Conservation (phyloP, 2,888 invertebrate species). For the Watsonalla binaria region DNA sequence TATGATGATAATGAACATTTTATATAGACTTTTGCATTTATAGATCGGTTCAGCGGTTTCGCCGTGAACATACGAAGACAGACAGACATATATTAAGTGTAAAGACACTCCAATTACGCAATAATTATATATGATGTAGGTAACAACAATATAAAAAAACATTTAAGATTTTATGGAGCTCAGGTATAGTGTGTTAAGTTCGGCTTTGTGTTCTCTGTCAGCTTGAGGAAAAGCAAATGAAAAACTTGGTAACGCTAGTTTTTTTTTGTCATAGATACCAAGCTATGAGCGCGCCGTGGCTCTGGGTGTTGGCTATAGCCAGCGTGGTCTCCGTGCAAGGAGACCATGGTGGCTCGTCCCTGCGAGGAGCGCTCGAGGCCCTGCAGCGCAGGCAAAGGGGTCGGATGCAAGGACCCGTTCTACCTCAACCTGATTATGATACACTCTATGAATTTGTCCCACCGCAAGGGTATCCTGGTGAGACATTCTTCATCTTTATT, state of each 20-base stretch:
- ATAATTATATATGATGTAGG: no score
- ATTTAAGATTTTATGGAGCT: no score
- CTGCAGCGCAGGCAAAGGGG: slow-evolving; percentile 73
- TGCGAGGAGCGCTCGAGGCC: slow-evolving; percentile 74
- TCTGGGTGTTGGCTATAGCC: slow-evolving; percentile 36
- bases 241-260: neutral
- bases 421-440: slow-evolving; percentile 55
- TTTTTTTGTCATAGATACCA: neutral
- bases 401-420: slow-evolving; percentile 43
- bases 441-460: slow-evolving; percentile 62
- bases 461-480: slow-evolving; percentile 62
- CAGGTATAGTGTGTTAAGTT: no score
- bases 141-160: no score
- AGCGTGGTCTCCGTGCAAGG: slow-evolving; percentile 29
- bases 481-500: neutral
- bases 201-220: no score
- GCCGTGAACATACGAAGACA: no score
- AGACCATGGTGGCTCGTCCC: slow-evolving; percentile 60
- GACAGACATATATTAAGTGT: no score
- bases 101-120: no score
- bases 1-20: no score
- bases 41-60: no score
- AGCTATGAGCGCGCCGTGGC: slow-evolving; percentile 52
- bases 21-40: no score
- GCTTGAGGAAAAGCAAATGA: no score